Base-by-base conservation (phyloP, 2,113 vertebrate genomes). In the Uria lomvia region DNA sequence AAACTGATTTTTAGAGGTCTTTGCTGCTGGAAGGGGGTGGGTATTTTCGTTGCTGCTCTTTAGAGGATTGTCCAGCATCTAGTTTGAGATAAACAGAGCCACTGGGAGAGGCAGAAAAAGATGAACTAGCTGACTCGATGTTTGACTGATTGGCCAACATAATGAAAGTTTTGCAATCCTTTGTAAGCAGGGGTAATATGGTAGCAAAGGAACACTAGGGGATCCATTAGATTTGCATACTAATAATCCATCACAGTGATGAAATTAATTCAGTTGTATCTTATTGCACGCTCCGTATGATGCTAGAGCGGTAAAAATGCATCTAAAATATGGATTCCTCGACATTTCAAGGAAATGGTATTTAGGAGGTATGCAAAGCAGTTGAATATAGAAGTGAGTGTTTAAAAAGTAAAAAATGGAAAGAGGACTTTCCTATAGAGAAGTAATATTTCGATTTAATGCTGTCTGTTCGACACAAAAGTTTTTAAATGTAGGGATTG, bases 181-280 rank as follows among this genome's bases (percentile, higher is more conserved):
- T 79, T 83, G 87, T 97, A 70, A 96, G 78, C 67, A 32, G 71
- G 70, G 68, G 89, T 91, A 88, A 92, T 73, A 36, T 20, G 45
- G 94, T 88, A 90, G 86, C 84, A 59, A 82, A 87, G 91, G 89
- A 96, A 88, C 87, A 59, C 84, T 95, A n/a, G 65, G 88, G 83
- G 72, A 93, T 96, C 92, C 67, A 56, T 83, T 91, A 80, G 87
- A 96, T 97, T 95, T 97, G 81, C 95, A 94, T 96, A 55, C 78
- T 91, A 62, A 71, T 66, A 96, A 96, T 95, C 90, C 55, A 86
- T 91, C 93, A 90, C n/a, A 63, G 59, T 77, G 91, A 88, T 82
- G 71, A 94, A 95, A 95, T 95, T 90, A 94, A 92, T 95, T 90
- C 84, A n/a, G 32, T 83, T 70, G 32, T 63, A 43, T 95, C 73